Evolutionary conservation across 2,888 invertebrate genomes (phyloP).

Genomic region (Dusona sp.): DNA sequence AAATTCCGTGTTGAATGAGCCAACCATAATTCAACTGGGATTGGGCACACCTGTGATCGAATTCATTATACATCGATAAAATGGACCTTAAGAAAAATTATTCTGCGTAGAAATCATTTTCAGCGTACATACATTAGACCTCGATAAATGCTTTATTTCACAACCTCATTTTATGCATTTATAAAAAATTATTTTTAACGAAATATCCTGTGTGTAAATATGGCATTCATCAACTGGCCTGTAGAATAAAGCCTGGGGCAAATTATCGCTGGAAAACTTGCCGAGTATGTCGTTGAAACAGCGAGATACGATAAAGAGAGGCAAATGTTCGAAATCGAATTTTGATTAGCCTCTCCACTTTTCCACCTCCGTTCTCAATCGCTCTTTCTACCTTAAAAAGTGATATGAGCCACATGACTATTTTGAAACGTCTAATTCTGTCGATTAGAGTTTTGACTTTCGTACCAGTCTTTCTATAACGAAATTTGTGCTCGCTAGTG

Average conservation of each 20-base stretch:
- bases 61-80: slow-evolving; percentile 10
- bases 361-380: not conserved
- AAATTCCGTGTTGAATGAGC: slow-evolving; percentile 15
- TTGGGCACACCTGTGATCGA: slow-evolving; percentile 20
- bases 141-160: not conserved
- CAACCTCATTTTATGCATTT: slow-evolving; percentile 5
- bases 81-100: slow-evolving; percentile 12
- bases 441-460: not conserved
- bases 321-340: not conserved
- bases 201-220: slow-evolving; percentile 30
- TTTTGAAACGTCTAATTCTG: not conserved
- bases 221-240: slow-evolving; percentile 43
- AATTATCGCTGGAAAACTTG: slow-evolving; percentile 20
- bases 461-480: not conserved
- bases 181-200: not conserved
- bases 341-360: not conserved
- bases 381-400: not conserved
- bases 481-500: slow-evolving; percentile 51
- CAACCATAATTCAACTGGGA: not conserved
- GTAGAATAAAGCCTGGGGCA: slow-evolving; percentile 41
- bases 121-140: not conserved
- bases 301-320: not conserved
- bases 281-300: not conserved
- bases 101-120: not conserved
- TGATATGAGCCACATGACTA: not conserved